Evolutionary conservation across 2,797 vertebrate genomes (phyloP), one percentile per base, ranked within the genome.

Genomic region (Enteromius radiatus): DNA sequence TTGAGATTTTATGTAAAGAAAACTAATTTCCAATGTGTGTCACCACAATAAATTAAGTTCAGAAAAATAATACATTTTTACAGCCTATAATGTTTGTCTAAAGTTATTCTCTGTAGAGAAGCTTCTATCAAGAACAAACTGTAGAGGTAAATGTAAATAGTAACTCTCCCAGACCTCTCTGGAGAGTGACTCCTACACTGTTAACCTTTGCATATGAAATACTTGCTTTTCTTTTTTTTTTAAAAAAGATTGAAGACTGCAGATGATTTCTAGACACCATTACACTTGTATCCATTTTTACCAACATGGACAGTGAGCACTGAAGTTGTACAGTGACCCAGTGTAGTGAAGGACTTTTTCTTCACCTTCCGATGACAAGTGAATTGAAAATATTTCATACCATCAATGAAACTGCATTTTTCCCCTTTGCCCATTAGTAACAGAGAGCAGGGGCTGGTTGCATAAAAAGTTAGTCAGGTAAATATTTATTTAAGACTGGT

Each of bases 121-220:
- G 33, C n/a, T 28, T 68, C 12, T 47, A 14, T 47, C 3, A 15
- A n/a, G 26, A 77, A 33, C 14, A 49, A 36, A 63, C 3, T 17
- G 59, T 61, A 23, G 63, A 52, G 47, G 3, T 36, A 36, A 65
- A 65, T 52, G 33, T 78, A 78, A 78, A 78, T 26, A 52, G 8
- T 33, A 52, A 64, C 14, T 67, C 12, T 49, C 14, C 26, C 31
- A 78, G 31, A 52, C 26, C 12, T 47, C 28, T 47, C 75, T 67
- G 21, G 14, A 78, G 76, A 38, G 45, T 17, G 1, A n/a, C 61
- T 17, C 43, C 21, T n/a, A 64, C 23, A 76, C 23, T 17, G 15
- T 64, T 65, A 43, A 64, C 11, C 43, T 77, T 12, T 26, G 15
- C 9, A 33, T 21, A 12, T 76, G 23, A 61, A 76, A 63, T 36